phyloP scores from a whole-genome alignment of 1,140 invertebrate species.

The Luehdorfia chinensis region DNA sequence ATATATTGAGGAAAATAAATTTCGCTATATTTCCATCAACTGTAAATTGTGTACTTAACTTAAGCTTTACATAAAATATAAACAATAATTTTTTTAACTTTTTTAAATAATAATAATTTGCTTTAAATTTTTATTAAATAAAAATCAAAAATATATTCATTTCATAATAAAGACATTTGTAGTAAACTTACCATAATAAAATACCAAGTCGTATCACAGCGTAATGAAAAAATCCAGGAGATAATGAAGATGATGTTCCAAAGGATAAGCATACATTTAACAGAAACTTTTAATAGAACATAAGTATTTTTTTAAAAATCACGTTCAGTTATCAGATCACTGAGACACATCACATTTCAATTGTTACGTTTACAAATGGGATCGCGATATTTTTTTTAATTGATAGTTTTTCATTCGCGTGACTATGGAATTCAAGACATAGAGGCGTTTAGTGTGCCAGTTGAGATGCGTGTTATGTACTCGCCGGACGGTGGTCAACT shows the following conservation, averaged over 20 bases:
- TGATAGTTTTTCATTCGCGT: constrained; percentile 40
- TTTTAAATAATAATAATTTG: too few species aligned
- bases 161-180: too few species aligned
- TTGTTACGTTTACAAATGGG: not conserved
- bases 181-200: constrained; percentile 39
- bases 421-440: constrained; percentile 29
- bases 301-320: not conserved
- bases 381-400: constrained; percentile 39
- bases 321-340: constrained; percentile 4
- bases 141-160: too few species aligned
- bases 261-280: not conserved
- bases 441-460: constrained; percentile 14
- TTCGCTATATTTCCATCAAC: too few species aligned
- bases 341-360: constrained; percentile 7
- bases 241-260: not conserved
- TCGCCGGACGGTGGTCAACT: constrained; percentile 70
- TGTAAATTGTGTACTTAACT: too few species aligned
- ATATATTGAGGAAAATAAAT: too few species aligned
- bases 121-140: too few species aligned
- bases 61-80: too few species aligned
- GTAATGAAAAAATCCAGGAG: constrained; percentile 10
- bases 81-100: too few species aligned
- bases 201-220: constrained; percentile 15
- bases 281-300: not conserved
- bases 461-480: constrained; percentile 43